Percentiles rank a stretch among this genome's conserved stretches.
These are phyloP conservation scores for Pachydiplax longipennis DNA, from an alignment of 2,888 invertebrate species.

Conservation along the genomic window DNA sequence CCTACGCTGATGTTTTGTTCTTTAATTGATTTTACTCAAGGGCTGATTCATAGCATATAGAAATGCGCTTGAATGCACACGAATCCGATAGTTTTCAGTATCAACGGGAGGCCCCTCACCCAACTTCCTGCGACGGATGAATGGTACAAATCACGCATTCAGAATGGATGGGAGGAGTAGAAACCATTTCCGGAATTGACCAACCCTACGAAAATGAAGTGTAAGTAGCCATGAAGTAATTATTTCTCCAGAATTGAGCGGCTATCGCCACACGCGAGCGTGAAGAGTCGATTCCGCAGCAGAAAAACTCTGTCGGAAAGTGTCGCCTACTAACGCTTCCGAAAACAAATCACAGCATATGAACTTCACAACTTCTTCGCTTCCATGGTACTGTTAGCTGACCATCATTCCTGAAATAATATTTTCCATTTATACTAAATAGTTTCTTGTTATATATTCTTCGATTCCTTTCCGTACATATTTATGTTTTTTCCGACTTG, in stretches of 20 bases:
- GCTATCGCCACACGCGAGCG: background rate
- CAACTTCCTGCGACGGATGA: background rate
- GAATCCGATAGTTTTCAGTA: background rate
- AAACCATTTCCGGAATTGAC: background rate
- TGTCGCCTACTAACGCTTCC: too few species aligned
- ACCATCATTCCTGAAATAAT: too few species aligned
- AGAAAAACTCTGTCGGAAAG: too few species aligned
- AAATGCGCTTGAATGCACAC: background rate
- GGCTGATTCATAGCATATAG: background rate
- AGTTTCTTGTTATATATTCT: too few species aligned
- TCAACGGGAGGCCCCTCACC: background rate
- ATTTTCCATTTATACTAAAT: too few species aligned
- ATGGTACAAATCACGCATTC: background rate
- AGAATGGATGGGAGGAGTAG: background rate
- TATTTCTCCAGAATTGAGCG: background rate
- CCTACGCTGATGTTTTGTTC: too few species aligned
- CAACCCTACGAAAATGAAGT: background rate
- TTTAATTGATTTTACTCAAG: too few species aligned
- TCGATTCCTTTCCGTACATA: too few species aligned
- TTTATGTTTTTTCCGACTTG: too few species aligned
- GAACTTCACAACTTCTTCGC: too few species aligned
- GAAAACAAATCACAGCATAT: too few species aligned
- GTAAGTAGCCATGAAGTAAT: background rate
- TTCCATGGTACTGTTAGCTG: too few species aligned
- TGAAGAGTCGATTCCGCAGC: background rate